Evolutionary conservation across 2,113 vertebrate genomes (phyloP).

Genomic region (Rhea pennata): DNA sequence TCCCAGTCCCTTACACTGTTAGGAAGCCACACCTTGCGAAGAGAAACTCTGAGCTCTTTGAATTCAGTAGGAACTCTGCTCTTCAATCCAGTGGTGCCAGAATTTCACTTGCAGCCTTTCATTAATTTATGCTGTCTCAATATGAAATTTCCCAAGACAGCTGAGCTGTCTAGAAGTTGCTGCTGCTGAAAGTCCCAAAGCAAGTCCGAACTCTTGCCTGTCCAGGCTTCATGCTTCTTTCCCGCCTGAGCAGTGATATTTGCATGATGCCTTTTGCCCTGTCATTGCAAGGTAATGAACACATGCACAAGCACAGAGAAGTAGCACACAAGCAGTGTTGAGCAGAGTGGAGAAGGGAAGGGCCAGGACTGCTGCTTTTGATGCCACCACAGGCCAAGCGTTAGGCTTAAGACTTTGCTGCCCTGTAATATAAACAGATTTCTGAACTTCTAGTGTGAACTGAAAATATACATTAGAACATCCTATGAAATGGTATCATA

Average conservation of each 20-base stretch:
- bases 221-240: neutral
- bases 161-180: neutral
- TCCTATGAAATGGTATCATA: neutral
- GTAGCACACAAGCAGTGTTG: neutral
- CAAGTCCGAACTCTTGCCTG: neutral
- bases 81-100: neutral
- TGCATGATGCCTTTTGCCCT: neutral
- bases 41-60: neutral
- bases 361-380: neutral
- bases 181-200: neutral
- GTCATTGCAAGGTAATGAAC: neutral
- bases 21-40: neutral
- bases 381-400: neutral
- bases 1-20: neutral
- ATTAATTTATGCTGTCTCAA: rapidly evolving
- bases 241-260: neutral
- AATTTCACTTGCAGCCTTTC: neutral
- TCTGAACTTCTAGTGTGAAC: neutral
- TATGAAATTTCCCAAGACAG: neutral
- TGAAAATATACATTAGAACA: neutral
- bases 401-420: neutral
- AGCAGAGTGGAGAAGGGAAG: neutral
- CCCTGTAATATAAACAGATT: neutral
- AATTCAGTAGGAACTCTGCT: neutral
- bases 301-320: neutral